Evolutionary conservation across 2,888 invertebrate genomes (phyloP), one percentile per base, ranked within the genome.

Genomic region (Catocala sponsa): DNA sequence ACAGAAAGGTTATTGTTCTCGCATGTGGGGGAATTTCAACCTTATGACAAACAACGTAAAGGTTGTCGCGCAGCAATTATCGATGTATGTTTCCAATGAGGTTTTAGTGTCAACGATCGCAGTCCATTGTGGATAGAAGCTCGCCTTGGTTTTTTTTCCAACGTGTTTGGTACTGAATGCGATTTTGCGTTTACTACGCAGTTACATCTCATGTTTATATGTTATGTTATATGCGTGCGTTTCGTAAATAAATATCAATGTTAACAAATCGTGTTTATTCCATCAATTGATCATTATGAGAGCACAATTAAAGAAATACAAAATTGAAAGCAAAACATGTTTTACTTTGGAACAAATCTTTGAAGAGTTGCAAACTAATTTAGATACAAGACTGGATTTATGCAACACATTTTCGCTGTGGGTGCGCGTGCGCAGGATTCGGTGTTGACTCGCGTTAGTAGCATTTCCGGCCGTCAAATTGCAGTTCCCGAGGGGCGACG

Each of bases 61-160:
- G 52, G n/a, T 49, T 41, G 43, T 59, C n/a, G 42, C 6, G 32
- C 41, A 55, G 32, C 44, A 7, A 38, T 38, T 41, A 62, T 59
- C 59, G 48, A 43, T 52, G 50, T 71, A 67, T 70, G 64, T 72
- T 72, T 68, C 59, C 72, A 77, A 79, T 75, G 73, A 79, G 78
- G 73, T 74, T 79, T 79, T 71, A 68, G 72, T 79, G 79, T 80
- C 80, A 78, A 80, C 63, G 80, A 72, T 77, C 55, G 57, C 56
- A 53, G 51, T 50, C 58, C 65, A 66, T 67, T 69, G 69, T 67
- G 62, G 51, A 55, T 68, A 65, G 68, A 69, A 42, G 74, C 51
- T 77, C 51, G 68, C 75, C 78, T 75, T 77, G 77, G 65, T 74
- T 72, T 73, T 78, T 67, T 32, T 25, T 25, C 42, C 6, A 32